Conservation (phyloP, 92 coral and sea anemone species). For the Metridium senile region DNA sequence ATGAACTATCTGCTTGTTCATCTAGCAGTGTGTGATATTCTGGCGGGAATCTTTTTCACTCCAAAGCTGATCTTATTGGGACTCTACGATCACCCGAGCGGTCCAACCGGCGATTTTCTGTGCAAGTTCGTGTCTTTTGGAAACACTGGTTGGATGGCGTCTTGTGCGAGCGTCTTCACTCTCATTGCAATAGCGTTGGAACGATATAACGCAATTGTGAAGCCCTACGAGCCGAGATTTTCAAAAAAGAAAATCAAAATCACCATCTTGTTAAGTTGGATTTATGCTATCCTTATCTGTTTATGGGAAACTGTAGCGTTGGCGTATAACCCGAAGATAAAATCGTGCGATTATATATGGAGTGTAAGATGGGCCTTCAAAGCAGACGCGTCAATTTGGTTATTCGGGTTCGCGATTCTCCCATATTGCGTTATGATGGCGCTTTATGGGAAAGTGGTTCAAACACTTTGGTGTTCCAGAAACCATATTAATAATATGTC, state of each 20-base stretch:
- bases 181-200: constrained; percentile 58
- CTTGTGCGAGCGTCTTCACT: constrained; percentile 45
- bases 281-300: constrained; percentile 26
- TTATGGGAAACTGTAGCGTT: constrained; percentile 22
- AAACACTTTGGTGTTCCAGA: constrained; percentile 42
- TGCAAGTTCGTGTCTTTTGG: constrained; percentile 55
- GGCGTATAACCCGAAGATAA: constrained; percentile 23
- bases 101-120: too few species aligned
- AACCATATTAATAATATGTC: constrained; percentile 27
- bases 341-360: constrained; percentile 36
- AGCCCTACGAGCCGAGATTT: constrained; percentile 39
- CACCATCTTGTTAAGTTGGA: constrained; percentile 27
- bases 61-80: constrained; percentile 33
- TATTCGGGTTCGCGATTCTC: constrained; percentile 30
- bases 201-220: constrained; percentile 57
- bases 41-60: constrained; percentile 40
- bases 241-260: constrained; percentile 38
- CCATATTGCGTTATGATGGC: constrained; percentile 47
- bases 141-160: constrained; percentile 46
- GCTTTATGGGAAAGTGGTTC: constrained; percentile 50
- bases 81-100: too few species aligned
- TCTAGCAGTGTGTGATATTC: constrained; percentile 53
- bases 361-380: constrained; percentile 10
- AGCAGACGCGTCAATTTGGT: constrained; percentile 43
- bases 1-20: constrained; percentile 62